Conservation (phyloP, 2,888 invertebrate species). For the Lochmaea capreae region DNA sequence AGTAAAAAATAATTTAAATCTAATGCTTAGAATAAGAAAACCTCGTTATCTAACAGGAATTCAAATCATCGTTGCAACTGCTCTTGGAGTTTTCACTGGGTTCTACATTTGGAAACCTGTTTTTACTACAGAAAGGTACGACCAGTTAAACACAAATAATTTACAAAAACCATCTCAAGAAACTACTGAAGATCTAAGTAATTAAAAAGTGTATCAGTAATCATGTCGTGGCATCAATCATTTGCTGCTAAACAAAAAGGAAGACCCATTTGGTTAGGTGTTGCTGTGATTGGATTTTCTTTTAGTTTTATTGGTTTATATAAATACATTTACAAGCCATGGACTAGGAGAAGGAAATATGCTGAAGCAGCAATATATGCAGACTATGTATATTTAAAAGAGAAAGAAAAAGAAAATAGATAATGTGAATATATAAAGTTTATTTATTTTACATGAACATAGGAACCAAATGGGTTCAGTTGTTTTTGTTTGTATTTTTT, state of each 20-base stretch:
- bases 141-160: constrained; percentile 5
- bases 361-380: constrained; percentile 43
- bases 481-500: background rate
- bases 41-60: constrained; percentile 56
- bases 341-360: constrained; percentile 38
- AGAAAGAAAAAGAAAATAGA: constrained; percentile 15
- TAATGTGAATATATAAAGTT: background rate
- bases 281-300: constrained; percentile 49
- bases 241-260: constrained; percentile 48
- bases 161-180: background rate
- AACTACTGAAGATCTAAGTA: constrained; percentile 1
- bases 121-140: constrained; percentile 45
- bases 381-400: constrained; percentile 41
- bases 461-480: background rate
- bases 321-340: constrained; percentile 50
- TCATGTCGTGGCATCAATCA: constrained; percentile 35
- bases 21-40: constrained; percentile 56
- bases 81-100: constrained; percentile 60
- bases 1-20: background rate
- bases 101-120: constrained; percentile 64
- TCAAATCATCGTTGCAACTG: constrained; percentile 57
- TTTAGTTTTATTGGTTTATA: constrained; percentile 46
- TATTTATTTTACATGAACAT: background rate
- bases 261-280: constrained; percentile 49
- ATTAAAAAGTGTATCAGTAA: background rate